A percentile compares a stretch with the other conserved stretches of the same genome.
These are phyloP conservation scores for Argopecten irradians DNA, from an alignment of 1,140 invertebrate genomes.

Conservation along the genomic window DNA sequence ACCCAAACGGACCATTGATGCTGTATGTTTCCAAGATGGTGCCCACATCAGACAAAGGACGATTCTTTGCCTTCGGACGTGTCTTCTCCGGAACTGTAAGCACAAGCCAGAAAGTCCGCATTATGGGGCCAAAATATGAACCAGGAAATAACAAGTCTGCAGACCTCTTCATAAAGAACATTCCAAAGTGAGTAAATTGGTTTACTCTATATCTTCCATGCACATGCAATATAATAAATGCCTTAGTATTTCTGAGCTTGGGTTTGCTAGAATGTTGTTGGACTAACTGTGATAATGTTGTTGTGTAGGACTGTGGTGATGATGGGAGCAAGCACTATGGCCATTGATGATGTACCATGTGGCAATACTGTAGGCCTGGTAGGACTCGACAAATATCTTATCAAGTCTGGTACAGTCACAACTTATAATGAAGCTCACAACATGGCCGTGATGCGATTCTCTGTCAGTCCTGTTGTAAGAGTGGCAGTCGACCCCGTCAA, in stretches of 20 bases:
- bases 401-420: conserved; percentile 99
- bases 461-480: conserved; percentile 98
- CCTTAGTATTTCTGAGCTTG: background rate
- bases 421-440: conserved; percentile 99
- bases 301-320: conserved; percentile 93
- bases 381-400: conserved; percentile 99
- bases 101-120: conserved; percentile 89
- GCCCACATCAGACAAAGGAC: conserved; percentile 98
- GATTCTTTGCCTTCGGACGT: conserved; percentile 99
- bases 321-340: conserved; percentile 98
- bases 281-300: background rate
- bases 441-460: conserved; percentile 92
- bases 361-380: conserved; percentile 99
- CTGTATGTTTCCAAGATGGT: conserved; percentile 99
- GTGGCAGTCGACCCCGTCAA: conserved; percentile 99
- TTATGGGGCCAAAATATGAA: conserved; percentile 95
- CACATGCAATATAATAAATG: background rate
- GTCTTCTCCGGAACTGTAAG: conserved; percentile 96
- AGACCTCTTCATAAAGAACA: conserved; percentile 98
- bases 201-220: background rate
- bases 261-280: background rate
- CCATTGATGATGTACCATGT: conserved; percentile 99
- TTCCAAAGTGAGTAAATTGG: conserved; percentile 82
- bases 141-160: conserved; percentile 99
- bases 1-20: conserved; percentile 98